Base-by-base conservation (phyloP, 2,888 invertebrate species). In the Cordilura impudica region DNA sequence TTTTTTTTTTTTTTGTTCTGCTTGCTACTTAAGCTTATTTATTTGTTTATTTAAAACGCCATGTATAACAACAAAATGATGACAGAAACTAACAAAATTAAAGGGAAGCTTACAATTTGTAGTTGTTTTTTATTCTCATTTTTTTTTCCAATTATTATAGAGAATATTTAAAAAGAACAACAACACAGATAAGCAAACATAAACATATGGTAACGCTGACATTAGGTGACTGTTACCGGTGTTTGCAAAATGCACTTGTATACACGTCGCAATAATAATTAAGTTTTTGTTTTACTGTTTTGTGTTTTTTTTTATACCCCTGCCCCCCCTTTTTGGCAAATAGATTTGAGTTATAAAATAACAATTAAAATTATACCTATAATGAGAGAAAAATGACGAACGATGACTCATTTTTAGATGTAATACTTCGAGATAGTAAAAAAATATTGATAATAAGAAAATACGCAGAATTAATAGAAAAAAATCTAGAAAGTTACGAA, bases 41-140 rank as follows among this genome's bases (percentile, higher is more conserved):
- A 75, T 70, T 73, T 81, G 66, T 71, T 70, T 70, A 75, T 51
- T 21, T 63, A 51, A 58, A 67, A 70, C 69, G 69, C 31, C 63
- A 39, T 56, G 6, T 61, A 29, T 26, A 63, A 49, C 29, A 72
- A 73, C 26, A 60, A 49, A 60, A 49, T 19, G 49, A 39, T 49
- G 61, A 49, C 47, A 49, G 58, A 63, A 35, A 61, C 49, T 54
- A 49, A 70, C 49, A 70, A 70, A 74, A 78, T 74, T 60, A 71
- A n/a, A 70, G 70, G 70, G 66, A 73, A 70, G 65, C 70, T 78
- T 60, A 74, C 29, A 70, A 70, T 70, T 74, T 69, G 58, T 76
- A 65, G 51, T 39, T 65, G 49, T 63, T 69, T 61, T 26, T 39
- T 6, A 12, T 35, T 8, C 19, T 45, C 19, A 16, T 45, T 65